Conservation (phyloP, 2,113 vertebrate genomes). For the Pristiophorus japonicus region DNA sequence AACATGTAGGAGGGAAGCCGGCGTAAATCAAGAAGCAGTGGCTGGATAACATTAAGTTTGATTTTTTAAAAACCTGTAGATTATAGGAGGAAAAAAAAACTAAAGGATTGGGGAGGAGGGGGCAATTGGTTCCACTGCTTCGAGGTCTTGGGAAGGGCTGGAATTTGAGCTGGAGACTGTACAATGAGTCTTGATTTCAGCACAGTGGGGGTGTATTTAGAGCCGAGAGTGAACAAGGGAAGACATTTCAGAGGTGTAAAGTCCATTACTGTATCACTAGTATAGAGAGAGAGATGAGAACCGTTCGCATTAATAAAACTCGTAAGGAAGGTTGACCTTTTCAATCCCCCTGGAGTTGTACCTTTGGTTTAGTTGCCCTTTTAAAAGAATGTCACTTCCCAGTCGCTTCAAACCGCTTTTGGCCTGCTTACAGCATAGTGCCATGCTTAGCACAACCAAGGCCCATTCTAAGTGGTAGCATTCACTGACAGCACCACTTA, state of each 20-base stretch:
- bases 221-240: not conserved
- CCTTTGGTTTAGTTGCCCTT: not conserved
- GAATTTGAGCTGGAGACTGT: not conserved
- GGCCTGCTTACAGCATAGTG: not conserved
- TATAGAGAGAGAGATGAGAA: not conserved
- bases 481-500: not conserved
- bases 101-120: not conserved
- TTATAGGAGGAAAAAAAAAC: not conserved
- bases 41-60: not conserved
- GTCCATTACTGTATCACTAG: not conserved
- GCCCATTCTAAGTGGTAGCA: not conserved
- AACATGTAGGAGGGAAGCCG: not conserved
- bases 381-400: not conserved
- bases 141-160: not conserved
- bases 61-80: not conserved
- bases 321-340: not conserved
- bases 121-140: not conserved
- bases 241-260: slow-evolving; percentile 10
- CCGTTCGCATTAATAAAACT: not conserved
- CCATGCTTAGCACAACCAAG: not conserved
- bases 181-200: slow-evolving; percentile 11
- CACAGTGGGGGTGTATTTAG: not conserved
- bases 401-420: not conserved
- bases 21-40: not conserved
- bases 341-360: not conserved